Evolutionary conservation across 2,113 vertebrate genomes (phyloP).

Genomic region (Macaca nemestrina): DNA sequence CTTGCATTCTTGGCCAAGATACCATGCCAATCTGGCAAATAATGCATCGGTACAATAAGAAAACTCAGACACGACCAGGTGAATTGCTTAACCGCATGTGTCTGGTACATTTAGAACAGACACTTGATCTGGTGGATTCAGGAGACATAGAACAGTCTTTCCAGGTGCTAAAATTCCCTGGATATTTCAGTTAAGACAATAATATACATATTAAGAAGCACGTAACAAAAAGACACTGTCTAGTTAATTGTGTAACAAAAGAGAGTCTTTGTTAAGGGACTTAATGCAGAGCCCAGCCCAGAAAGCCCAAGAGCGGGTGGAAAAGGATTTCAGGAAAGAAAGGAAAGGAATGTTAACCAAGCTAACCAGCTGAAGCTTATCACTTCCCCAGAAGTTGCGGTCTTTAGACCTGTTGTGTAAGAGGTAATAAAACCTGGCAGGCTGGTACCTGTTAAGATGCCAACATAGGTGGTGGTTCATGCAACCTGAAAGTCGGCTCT

Average conservation of each 20-base stretch:
- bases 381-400: conserved; percentile 44
- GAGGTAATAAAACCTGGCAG: conserved; percentile 54
- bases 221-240: conserved; percentile 32
- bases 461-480: background rate
- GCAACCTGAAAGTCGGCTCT: background rate
- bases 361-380: conserved; percentile 54
- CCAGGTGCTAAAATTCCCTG: background rate
- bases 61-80: background rate
- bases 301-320: background rate
- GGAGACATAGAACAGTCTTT: background rate
- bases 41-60: background rate
- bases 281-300: background rate
- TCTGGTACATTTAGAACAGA: background rate
- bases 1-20: background rate
- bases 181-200: conserved; percentile 19
- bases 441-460: conserved; percentile 26
- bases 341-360: conserved; percentile 39
- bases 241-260: background rate
- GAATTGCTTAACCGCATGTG: background rate
- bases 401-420: conserved; percentile 63
- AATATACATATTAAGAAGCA: background rate
- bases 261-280: conserved; percentile 9
- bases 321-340: conserved; percentile 43
- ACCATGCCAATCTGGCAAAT: background rate
- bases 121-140: conserved; percentile 2